A percentile compares a stretch with the other conserved stretches of the same genome.
phyloP scores from a whole-genome alignment of 2,113 vertebrate genomes.

The Catagonus wagneri region DNA sequence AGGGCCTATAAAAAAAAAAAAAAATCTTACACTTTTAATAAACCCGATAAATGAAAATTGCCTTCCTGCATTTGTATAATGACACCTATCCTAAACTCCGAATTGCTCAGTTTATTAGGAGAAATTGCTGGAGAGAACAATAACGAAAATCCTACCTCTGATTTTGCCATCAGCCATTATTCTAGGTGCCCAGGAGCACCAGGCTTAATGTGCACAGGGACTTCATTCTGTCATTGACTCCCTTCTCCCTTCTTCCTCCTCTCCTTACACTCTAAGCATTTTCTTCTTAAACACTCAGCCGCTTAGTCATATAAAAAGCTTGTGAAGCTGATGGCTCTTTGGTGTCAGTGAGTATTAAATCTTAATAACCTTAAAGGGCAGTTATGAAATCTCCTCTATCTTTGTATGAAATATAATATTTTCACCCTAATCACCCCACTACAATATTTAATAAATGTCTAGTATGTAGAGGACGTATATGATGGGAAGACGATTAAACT shows the following conservation, averaged over 20 bases:
- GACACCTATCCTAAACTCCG: neutral
- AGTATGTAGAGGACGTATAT: neutral
- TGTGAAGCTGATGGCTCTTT: neutral
- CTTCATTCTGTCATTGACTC: too few relatives aligned
- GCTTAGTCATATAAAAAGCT: neutral
- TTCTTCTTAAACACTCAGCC: neutral
- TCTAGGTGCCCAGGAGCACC: neutral
- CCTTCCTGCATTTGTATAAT: neutral
- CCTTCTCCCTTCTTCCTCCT: neutral
- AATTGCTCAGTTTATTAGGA: neutral
- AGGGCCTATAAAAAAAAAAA: too few relatives aligned
- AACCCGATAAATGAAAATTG: neutral
- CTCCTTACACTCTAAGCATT: too few relatives aligned
- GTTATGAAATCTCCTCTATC: neutral
- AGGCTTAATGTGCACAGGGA: neutral
- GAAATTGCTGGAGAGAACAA: neutral
- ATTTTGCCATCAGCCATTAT: neutral
- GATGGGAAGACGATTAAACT: neutral
- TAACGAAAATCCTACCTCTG: neutral
- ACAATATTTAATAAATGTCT: neutral
- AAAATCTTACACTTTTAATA: too few relatives aligned
- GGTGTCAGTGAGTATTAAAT: neutral
- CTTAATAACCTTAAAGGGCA: slow-evolving; percentile 8
- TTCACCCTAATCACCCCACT: neutral
- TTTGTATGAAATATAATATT: neutral